Percentiles rank a stretch among this genome's conserved stretches.
Conservation (phyloP, 2,113 vertebrate genomes). For the Lycaon pictus region DNA sequence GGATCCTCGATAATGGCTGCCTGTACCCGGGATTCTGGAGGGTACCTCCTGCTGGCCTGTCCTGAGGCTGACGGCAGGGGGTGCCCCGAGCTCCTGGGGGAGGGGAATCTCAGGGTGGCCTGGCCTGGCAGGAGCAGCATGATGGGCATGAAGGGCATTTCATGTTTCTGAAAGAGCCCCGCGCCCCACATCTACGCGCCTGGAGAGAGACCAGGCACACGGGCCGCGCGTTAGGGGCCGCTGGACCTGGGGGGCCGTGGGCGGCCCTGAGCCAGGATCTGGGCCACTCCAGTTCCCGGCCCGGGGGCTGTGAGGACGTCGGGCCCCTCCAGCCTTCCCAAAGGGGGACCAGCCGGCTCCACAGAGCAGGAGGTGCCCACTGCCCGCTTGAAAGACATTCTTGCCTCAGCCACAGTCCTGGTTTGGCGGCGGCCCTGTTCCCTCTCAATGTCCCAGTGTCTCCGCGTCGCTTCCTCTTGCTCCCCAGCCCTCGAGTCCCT, state of each 20-base stretch:
- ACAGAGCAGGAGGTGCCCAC: slow-evolving; percentile 59
- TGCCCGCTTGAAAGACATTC: slow-evolving; percentile 71
- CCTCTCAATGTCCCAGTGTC: slow-evolving; percentile 78
- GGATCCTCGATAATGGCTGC: neutral
- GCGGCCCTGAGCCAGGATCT: neutral
- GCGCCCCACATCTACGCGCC: neutral
- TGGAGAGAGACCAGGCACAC: neutral
- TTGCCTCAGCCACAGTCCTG: slow-evolving; percentile 72
- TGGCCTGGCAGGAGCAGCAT: neutral
- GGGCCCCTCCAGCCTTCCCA: neutral
- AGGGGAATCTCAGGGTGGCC: neutral
- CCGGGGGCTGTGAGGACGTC: neutral
- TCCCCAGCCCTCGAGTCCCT: slow-evolving; percentile 7
- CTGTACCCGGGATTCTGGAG: neutral
- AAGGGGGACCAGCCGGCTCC: slow-evolving; percentile 46
- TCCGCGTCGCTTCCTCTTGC: slow-evolving; percentile 58
- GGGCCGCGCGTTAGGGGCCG: neutral
- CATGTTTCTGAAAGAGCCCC: neutral
- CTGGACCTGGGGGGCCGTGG: neutral
- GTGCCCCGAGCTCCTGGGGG: neutral
- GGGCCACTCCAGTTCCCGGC: neutral
- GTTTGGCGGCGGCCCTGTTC: slow-evolving; percentile 61
- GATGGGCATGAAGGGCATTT: neutral
- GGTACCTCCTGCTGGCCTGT: neutral
- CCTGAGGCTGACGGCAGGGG: neutral